These are phyloP conservation scores for Sebastes alutus DNA, from an alignment of 2,797 vertebrate species.

Conservation along the genomic window DNA sequence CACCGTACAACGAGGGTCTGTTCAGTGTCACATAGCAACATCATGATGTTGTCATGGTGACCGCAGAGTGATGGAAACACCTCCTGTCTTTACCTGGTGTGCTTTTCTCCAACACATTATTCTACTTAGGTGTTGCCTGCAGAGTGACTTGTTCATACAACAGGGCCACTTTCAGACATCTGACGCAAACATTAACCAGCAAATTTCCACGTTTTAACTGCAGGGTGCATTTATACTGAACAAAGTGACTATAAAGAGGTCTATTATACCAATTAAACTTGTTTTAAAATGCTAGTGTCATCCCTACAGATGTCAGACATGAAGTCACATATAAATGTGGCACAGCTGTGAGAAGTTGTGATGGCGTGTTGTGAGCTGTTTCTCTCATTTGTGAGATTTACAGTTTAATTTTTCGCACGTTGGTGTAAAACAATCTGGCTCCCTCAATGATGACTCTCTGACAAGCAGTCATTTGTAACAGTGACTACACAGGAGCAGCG, in stretches of 20 bases:
- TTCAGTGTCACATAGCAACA: constrained; percentile 49
- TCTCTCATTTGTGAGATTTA: constrained; percentile 25
- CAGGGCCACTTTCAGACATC: constrained; percentile 6
- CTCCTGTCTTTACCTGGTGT: constrained; percentile 44
- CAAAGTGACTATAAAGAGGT: constrained; percentile 17
- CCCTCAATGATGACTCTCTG: constrained; percentile 2
- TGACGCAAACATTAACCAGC: constrained; percentile 51
- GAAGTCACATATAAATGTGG: constrained; percentile 6
- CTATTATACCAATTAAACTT: neutral
- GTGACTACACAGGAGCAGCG: constrained; percentile 13
- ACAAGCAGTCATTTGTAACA: constrained; percentile 15
- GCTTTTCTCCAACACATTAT: constrained; percentile 46
- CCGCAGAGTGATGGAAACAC: constrained; percentile 53
- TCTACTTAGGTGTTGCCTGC: constrained; percentile 41
- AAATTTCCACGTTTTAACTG: constrained; percentile 47
- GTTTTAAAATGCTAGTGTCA: constrained; percentile 4
- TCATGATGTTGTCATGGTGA: constrained; percentile 39
- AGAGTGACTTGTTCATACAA: constrained; percentile 30
- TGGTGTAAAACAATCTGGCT: constrained; percentile 15
- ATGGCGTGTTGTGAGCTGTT: constrained; percentile 1
- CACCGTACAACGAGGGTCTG: constrained; percentile 54
- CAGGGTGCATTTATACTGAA: neutral
- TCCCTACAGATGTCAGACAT: constrained; percentile 23
- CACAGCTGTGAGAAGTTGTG: constrained; percentile 3
- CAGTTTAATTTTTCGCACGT: constrained; percentile 22